Evolutionary conservation across 2,113 vertebrate genomes (phyloP), one percentile per base, ranked within the genome.

Genomic region (Anser cygnoides): DNA sequence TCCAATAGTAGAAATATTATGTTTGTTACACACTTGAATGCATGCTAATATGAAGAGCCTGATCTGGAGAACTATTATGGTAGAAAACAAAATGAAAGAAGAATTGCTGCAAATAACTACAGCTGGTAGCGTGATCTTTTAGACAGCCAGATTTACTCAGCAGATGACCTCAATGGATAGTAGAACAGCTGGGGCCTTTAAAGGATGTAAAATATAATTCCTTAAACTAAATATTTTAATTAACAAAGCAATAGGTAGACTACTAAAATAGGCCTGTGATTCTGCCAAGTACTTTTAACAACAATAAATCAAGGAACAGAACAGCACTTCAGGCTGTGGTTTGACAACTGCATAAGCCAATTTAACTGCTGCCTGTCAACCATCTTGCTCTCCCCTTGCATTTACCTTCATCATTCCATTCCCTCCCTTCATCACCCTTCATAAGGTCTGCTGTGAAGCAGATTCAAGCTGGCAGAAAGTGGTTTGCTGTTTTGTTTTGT

Each of bases 281-380:
- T 93, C 75, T 90, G 75, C 90, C 72, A 92, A 92, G 54, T 89
- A 89, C 43, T 61, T 61, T 16, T 25, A 95, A 77, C n/a, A 91
- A 87, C 66, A 81, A 39, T 95, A 94, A 88, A 95, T 87, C 73
- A 89, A 78, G 57, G 71, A 89, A 84, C 15, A 87, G 73, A 82
- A 80, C 43, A 91, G 73, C 3, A 26, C 59, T 89, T 92, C 77
- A 82, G 68, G 50, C 25, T 91, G 52, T 9, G 11, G 18, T 61
- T 55, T 78, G 81, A 95, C 90, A 89, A 81, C 44, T 57, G 43
- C 26, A 41, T 84, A 81, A 81, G 59, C 57, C 33, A 84, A 62
- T 80, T 62, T 83, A 88, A 93, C 79, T 80, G 76, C 65, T 84
- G 68, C 67, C 65, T 71, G 49, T 84, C 92, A 89, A 84, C n/a